These are phyloP conservation scores for Subacronicta megacephala DNA, from an alignment of 2,888 invertebrate genomes.

Conservation along the genomic window DNA sequence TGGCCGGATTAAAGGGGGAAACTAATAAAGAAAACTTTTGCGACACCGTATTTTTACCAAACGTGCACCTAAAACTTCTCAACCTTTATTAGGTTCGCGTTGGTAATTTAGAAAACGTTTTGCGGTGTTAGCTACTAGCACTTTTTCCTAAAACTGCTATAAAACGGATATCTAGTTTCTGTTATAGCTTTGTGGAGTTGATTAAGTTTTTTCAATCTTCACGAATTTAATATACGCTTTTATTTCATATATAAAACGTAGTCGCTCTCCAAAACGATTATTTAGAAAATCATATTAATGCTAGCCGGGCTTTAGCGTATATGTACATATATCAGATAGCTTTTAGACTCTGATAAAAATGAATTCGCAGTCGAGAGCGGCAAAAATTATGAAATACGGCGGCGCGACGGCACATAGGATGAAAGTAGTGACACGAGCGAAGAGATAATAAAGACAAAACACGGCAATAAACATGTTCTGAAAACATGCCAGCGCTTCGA, in stretches of 20 bases:
- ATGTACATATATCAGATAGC: slow-evolving; percentile 66
- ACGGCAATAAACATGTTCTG: slow-evolving; percentile 80
- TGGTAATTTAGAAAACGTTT: slow-evolving; percentile 78
- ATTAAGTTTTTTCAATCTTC: slow-evolving; percentile 73
- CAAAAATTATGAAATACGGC: slow-evolving; percentile 75
- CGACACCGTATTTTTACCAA: slow-evolving; percentile 89
- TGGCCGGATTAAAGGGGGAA: slow-evolving; percentile 88
- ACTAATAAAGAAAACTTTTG: slow-evolving; percentile 89
- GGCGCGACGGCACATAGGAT: slow-evolving; percentile 56
- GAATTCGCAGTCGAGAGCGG: slow-evolving; percentile 62
- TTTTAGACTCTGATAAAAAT: slow-evolving; percentile 71
- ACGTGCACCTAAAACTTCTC: slow-evolving; percentile 84
- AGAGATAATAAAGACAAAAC: slow-evolving; percentile 83
- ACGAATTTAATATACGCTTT: slow-evolving; percentile 54
- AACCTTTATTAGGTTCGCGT: slow-evolving; percentile 83
- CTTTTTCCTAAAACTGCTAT: slow-evolving; percentile 68
- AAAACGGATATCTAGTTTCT: slow-evolving; percentile 70
- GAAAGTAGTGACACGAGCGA: slow-evolving; percentile 75
- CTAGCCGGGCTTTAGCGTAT: slow-evolving; percentile 52
- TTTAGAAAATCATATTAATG: slow-evolving; percentile 62
- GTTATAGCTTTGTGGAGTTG: slow-evolving; percentile 67
- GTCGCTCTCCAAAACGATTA: slow-evolving; percentile 22
- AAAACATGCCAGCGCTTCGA: slow-evolving; percentile 78
- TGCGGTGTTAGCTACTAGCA: slow-evolving; percentile 67
- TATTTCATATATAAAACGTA: slow-evolving; percentile 47